Conservation (phyloP, 2,797 vertebrate genomes). For the Pipistrellus nathusii region DNA sequence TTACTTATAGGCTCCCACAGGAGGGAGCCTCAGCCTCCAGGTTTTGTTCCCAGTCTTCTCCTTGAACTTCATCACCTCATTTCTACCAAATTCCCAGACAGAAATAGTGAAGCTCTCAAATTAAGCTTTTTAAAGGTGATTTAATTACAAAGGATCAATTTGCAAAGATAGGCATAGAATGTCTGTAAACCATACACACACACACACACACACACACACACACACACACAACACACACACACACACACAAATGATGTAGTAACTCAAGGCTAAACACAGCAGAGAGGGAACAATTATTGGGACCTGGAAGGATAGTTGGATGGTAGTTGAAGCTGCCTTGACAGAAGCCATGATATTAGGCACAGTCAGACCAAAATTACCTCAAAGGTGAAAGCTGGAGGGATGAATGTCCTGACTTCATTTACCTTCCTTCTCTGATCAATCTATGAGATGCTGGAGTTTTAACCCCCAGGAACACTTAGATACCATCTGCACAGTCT, state of each 20-base stretch:
- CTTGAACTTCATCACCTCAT: background rate
- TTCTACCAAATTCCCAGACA: background rate
- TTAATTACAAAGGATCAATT: background rate
- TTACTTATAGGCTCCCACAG: background rate
- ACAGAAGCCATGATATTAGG: background rate
- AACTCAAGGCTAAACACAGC: background rate
- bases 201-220: too few relatives aligned
- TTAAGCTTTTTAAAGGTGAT: background rate
- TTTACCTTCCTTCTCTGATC: background rate
- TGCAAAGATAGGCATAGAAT: background rate
- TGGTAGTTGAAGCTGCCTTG: background rate
- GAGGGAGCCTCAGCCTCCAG: background rate
- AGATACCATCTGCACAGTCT: background rate
- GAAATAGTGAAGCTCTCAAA: background rate
- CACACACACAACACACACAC: background rate
- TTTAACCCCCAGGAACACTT: background rate
- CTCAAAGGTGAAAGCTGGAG: background rate
- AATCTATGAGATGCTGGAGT: background rate
- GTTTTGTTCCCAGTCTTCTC: background rate
- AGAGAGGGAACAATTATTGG: background rate
- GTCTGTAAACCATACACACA: background rate
- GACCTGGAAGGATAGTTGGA: background rate
- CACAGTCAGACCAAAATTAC: background rate
- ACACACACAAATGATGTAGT: background rate
- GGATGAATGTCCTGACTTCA: background rate